Evolutionary conservation across 2,113 vertebrate genomes (phyloP).

Genomic region (Genyomyrus donnyi): DNA sequence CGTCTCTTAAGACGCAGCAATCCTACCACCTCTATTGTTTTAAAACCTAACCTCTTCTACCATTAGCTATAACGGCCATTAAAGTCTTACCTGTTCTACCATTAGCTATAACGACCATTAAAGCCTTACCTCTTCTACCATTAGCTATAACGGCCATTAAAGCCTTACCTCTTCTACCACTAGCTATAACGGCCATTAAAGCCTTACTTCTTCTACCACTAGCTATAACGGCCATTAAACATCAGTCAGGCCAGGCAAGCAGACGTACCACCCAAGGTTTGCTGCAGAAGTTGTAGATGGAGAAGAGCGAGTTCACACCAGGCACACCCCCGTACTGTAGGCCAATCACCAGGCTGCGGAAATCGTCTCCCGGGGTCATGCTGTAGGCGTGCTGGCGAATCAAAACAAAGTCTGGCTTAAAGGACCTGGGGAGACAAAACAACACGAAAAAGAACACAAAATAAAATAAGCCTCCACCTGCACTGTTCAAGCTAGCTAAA

Average conservation of each 20-base stretch:
- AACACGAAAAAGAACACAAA: not conserved
- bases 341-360: conserved; percentile 83
- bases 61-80: too few relatives aligned
- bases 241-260: not conserved
- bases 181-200: too few relatives aligned
- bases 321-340: conserved; percentile 80
- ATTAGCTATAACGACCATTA: too few relatives aligned
- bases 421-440: conserved; percentile 61
- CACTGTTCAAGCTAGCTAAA: not conserved
- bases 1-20: not conserved
- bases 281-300: conserved; percentile 98
- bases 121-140: too few relatives aligned
- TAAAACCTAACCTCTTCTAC: not conserved
- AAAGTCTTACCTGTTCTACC: too few relatives aligned
- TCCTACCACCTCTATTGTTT: not conserved
- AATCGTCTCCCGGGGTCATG: conserved; percentile 88
- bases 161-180: not conserved
- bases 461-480: not conserved
- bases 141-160: not conserved
- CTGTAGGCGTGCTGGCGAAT: conserved; percentile 89
- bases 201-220: too few relatives aligned
- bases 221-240: too few relatives aligned
- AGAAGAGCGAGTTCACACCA: conserved; percentile 82
- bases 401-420: conserved; percentile 87
- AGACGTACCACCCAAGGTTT: conserved; percentile 95